Evolutionary conservation across 2,797 vertebrate species (phyloP).

Genomic region (Sebastes baramenuke): DNA sequence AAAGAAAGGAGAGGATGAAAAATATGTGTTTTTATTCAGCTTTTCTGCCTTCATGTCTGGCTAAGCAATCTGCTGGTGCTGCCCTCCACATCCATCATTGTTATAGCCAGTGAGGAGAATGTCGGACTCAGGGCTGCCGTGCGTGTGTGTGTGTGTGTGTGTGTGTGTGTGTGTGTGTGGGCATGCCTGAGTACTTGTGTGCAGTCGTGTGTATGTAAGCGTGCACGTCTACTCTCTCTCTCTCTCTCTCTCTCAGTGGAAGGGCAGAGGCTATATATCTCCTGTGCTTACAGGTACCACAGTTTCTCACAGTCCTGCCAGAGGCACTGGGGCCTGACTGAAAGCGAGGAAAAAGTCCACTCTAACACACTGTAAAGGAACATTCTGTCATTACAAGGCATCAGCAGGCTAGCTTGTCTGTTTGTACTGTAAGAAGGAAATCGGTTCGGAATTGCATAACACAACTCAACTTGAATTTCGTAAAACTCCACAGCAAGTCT

Average conservation of each 20-base stretch:
- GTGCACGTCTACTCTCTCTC: background rate
- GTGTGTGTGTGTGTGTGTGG: background rate
- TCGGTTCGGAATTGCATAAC: no score
- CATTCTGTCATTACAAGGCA: background rate
- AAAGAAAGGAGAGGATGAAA: constrained; percentile 45
- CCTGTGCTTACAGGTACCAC: constrained; percentile 53
- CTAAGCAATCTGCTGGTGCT: constrained; percentile 79
- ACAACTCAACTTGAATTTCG: background rate
- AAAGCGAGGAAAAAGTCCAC: constrained; percentile 5
- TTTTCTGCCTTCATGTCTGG: constrained; percentile 78
- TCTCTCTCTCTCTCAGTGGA: background rate
- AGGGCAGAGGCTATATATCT: constrained; percentile 53
- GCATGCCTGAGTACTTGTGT: constrained; percentile 9
- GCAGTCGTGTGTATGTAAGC: background rate
- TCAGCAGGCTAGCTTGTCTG: background rate
- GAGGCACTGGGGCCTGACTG: constrained; percentile 34
- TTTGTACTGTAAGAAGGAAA: background rate
- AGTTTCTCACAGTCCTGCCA: constrained; percentile 37
- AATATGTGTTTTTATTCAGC: constrained; percentile 67
- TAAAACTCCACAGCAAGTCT: background rate
- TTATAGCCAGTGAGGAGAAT: constrained; percentile 72
- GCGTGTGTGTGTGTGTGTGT: background rate
- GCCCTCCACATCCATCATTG: constrained; percentile 78
- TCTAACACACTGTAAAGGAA: background rate
- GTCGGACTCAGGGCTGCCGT: constrained; percentile 57